Conservation (phyloP, 2,888 invertebrate species). For the Agrilus cyanescens region DNA sequence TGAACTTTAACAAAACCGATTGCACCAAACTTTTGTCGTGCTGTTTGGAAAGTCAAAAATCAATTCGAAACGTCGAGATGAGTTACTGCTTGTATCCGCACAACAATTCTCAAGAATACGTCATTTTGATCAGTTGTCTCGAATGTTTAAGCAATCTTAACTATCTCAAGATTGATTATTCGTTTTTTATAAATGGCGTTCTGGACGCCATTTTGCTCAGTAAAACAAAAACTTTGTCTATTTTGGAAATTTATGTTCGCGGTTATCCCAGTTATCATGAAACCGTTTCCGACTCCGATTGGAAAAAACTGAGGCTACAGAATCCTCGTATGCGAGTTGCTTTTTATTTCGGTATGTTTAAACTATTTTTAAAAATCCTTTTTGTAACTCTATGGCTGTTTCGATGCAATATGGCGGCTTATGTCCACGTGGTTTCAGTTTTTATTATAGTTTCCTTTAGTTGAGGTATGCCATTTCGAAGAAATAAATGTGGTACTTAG, state of each 20-base stretch:
- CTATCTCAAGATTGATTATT: conserved; percentile 36
- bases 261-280: conserved; percentile 35
- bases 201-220: conserved; percentile 34
- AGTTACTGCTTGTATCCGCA: conserved; percentile 36
- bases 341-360: conserved; percentile 20
- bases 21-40: conserved; percentile 35
- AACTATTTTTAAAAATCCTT: too few relatives aligned
- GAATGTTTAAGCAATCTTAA: conserved; percentile 31
- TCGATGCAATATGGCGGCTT: too few relatives aligned
- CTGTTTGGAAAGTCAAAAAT: conserved; percentile 28
- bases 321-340: conserved; percentile 35
- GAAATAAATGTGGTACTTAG: conserved; percentile 35
- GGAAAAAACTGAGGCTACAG: conserved; percentile 31
- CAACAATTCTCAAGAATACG: conserved; percentile 24
- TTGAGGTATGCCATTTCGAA: conserved; percentile 35
- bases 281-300: conserved; percentile 32
- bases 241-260: conserved; percentile 33
- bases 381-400: too few relatives aligned
- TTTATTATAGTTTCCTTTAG: conserved; percentile 10
- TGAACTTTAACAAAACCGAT: conserved; percentile 35
- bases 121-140: conserved; percentile 24
- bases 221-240: conserved; percentile 27
- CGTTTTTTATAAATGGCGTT: conserved; percentile 34
- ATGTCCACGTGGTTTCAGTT: too few relatives aligned
- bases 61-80: conserved; percentile 33